phyloP scores from a whole-genome alignment of 2,888 invertebrate genomes.

The Heliconius charithonia region DNA sequence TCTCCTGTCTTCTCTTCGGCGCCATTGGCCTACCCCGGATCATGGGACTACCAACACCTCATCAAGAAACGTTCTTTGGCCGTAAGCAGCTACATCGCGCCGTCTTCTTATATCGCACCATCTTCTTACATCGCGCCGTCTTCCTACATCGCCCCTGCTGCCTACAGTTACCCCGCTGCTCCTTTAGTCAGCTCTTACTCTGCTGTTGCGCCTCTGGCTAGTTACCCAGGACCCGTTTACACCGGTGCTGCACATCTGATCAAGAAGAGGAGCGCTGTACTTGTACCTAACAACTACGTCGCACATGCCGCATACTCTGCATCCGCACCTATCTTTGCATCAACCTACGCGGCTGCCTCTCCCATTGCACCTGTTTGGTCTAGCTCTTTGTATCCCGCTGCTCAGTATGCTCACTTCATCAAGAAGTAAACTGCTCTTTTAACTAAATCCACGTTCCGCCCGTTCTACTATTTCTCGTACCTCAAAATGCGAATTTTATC shows the following conservation, averaged over 20 bases:
- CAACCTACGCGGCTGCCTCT: slow-evolving; percentile 39
- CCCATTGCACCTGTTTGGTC: slow-evolving; percentile 32
- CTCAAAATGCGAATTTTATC: background rate
- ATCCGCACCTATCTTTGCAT: slow-evolving; percentile 43
- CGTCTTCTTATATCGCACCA: slow-evolving; percentile 42
- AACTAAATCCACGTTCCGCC: background rate
- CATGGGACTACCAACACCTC: slow-evolving; percentile 44
- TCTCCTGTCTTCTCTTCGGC: slow-evolving; percentile 47
- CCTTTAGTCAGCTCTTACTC: slow-evolving; percentile 49
- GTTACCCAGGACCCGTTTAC: slow-evolving; percentile 31
- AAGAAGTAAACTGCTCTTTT: slow-evolving; percentile 40
- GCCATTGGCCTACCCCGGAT: slow-evolving; percentile 51
- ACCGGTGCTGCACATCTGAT: slow-evolving; percentile 63
- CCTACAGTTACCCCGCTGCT: slow-evolving; percentile 37
- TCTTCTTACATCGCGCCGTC: slow-evolving; percentile 46
- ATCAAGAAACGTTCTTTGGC: slow-evolving; percentile 51
- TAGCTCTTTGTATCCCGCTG: slow-evolving; percentile 35
- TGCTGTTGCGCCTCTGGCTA: background rate
- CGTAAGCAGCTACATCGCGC: slow-evolving; percentile 37
- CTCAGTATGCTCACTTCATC: slow-evolving; percentile 45
- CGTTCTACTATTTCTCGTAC: background rate
- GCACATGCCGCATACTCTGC: slow-evolving; percentile 53
- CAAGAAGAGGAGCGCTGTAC: slow-evolving; percentile 67
- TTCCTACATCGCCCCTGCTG: slow-evolving; percentile 10
- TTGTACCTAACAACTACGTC: slow-evolving; percentile 43